phyloP scores from a whole-genome alignment of 2,113 vertebrate genomes.

The Asarcornis scutulata region DNA sequence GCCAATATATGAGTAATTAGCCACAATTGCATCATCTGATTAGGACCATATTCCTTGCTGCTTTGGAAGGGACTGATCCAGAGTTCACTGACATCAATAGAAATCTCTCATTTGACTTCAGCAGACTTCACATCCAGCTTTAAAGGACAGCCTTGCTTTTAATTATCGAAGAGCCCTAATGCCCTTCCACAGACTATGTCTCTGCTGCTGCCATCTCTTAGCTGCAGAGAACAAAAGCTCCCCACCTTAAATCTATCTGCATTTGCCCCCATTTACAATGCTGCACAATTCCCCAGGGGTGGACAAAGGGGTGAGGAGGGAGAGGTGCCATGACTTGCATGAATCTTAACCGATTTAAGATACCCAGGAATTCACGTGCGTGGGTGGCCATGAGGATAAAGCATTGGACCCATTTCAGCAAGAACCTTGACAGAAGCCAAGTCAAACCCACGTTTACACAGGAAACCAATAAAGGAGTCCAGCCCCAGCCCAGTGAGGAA shows the following conservation, averaged over 20 bases:
- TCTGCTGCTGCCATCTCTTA: not conserved
- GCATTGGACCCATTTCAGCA: conserved; percentile 15
- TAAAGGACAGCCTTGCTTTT: not conserved
- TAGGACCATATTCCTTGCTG: not conserved
- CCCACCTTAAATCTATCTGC: not conserved
- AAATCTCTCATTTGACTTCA: not conserved
- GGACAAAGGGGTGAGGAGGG: not conserved
- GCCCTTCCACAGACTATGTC: not conserved
- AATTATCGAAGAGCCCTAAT: not conserved
- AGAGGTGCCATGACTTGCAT: conserved; percentile 1
- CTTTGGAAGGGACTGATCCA: not conserved
- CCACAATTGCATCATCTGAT: not conserved
- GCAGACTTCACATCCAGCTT: not conserved
- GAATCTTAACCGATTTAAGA: not conserved
- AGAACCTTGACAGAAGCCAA: conserved; percentile 20
- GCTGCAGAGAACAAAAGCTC: not conserved
- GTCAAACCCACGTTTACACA: conserved; percentile 1
- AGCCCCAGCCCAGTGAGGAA: not conserved
- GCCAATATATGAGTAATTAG: not conserved
- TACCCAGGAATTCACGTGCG: not conserved
- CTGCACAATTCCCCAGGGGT: not conserved
- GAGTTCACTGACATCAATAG: not conserved
- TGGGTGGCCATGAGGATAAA: conserved; percentile 31
- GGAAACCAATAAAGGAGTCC: not conserved
- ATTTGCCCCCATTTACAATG: not conserved